Conservation (phyloP, 2,113 vertebrate genomes). For the Plotosus lineatus region DNA sequence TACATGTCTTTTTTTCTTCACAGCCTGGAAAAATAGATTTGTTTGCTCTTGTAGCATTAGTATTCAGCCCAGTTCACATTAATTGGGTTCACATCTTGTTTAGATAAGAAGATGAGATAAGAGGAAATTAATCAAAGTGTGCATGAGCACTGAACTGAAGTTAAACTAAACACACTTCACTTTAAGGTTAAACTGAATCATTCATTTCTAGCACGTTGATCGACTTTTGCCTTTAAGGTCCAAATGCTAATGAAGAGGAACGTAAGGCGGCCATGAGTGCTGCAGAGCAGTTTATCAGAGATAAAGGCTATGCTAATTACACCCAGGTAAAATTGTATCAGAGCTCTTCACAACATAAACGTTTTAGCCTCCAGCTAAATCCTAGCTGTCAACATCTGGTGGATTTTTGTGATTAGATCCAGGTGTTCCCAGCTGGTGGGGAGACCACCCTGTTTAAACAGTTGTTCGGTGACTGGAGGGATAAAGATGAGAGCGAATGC, state of each 20-base stretch:
- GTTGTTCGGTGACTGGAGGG: slow-evolving; percentile 75
- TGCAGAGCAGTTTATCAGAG: slow-evolving; percentile 66
- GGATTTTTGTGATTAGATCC: slow-evolving; percentile 58
- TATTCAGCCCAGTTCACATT: neutral
- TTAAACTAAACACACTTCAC: neutral
- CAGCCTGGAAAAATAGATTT: neutral
- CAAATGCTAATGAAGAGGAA: slow-evolving; percentile 58
- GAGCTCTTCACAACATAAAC: neutral
- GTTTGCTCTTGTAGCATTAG: neutral
- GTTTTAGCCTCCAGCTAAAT: neutral
- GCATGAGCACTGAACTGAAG: no score
- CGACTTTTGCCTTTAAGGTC: slow-evolving; percentile 54
- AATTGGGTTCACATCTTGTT: neutral
- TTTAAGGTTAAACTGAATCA: neutral
- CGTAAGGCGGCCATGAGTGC: slow-evolving; percentile 60
- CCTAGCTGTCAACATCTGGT: slow-evolving; percentile 6
- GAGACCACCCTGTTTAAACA: slow-evolving; percentile 74
- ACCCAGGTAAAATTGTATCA: slow-evolving; percentile 62
- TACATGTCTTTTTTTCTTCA: neutral
- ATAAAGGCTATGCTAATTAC: slow-evolving; percentile 63
- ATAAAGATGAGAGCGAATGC: slow-evolving; percentile 66
- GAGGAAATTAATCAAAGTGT: neutral
- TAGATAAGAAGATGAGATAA: neutral
- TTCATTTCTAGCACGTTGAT: neutral
- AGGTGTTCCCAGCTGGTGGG: slow-evolving; percentile 64